phyloP scores from a whole-genome alignment of 1,140 invertebrate genomes.

The Lepidotrigona ventralis region DNA sequence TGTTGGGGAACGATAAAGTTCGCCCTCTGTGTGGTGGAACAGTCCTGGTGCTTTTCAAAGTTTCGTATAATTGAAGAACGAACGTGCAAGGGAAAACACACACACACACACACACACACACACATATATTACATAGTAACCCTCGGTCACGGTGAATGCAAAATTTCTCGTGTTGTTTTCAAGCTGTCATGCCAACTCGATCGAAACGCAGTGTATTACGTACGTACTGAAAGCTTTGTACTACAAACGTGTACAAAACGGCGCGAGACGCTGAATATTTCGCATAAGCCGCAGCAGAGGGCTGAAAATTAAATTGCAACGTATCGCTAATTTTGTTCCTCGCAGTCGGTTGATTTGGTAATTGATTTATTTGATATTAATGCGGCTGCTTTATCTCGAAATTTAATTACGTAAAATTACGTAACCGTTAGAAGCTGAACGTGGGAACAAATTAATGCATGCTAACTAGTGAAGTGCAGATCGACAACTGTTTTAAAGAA shows the following conservation, averaged over 20 bases:
- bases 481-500: not conserved
- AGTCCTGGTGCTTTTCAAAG: not conserved
- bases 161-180: not conserved
- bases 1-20: not conserved
- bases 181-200: not conserved
- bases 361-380: not conserved
- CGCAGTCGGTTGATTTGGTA: not conserved
- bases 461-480: not conserved
- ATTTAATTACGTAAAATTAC: slow-evolving; percentile 6
- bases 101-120: too few species aligned
- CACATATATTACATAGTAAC: not conserved
- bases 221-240: not conserved
- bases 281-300: not conserved
- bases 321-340: not conserved
- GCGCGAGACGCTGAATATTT: not conserved
- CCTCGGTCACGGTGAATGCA: not conserved
- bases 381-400: not conserved
- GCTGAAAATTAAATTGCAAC: not conserved
- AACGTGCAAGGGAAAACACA: not conserved
- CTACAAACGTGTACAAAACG: not conserved
- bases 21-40: not conserved
- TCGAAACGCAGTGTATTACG: not conserved
- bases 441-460: not conserved
- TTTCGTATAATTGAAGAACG: slow-evolving; percentile 3
- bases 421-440: not conserved